Conservation (phyloP, 2,797 vertebrate species). For the Muscicapa comitata region DNA sequence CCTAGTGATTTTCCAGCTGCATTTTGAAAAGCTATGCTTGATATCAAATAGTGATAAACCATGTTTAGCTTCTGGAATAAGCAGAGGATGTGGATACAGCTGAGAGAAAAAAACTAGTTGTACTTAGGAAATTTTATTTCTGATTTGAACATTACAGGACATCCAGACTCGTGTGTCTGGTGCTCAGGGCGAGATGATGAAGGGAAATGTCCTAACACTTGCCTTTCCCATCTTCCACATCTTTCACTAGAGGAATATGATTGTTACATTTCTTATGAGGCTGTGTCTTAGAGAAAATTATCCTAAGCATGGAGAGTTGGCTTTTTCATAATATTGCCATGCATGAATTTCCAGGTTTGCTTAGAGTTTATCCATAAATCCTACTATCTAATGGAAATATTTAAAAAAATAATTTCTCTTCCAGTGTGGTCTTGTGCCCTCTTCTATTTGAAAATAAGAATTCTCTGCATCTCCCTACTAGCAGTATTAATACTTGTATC, state of each 20-base stretch:
- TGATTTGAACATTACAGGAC: not conserved
- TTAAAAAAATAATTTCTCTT: not conserved
- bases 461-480: not conserved
- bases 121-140: not conserved
- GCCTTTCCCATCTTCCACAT: not conserved
- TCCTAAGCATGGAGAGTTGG: not conserved
- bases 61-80: not conserved
- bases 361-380: not conserved
- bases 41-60: not conserved
- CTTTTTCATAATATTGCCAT: not conserved
- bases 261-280: not conserved
- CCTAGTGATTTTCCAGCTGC: not conserved
- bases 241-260: not conserved
- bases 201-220: not conserved
- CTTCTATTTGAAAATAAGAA: not conserved
- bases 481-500: not conserved
- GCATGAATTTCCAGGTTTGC: not conserved
- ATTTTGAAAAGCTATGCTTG: not conserved
- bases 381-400: not conserved
- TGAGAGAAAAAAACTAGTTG: not conserved
- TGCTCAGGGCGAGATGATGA: not conserved
- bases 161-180: not conserved
- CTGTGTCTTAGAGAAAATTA: not conserved
- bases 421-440: not conserved
- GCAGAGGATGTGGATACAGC: not conserved